phyloP scores from a whole-genome alignment of 2,888 invertebrate genomes.

The Ganaspis brasiliensis region DNA sequence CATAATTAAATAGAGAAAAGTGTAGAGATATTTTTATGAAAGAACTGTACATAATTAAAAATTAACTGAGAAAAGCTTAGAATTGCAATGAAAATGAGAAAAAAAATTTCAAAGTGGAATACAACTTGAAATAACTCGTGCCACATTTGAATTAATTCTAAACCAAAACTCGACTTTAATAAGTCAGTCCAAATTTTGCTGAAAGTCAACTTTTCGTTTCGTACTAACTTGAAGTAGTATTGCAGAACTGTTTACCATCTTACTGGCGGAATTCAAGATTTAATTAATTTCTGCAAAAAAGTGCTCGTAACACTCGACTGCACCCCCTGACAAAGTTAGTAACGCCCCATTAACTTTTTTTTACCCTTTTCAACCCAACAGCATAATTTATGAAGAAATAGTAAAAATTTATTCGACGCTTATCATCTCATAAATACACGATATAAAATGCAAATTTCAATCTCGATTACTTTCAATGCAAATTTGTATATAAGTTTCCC shows the following conservation, averaged over 20 bases:
- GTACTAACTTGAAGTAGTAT: conserved; percentile 9
- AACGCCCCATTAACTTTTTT: conserved; percentile 32
- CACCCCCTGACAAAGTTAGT: conserved; percentile 39
- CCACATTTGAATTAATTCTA: not conserved
- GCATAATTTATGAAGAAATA: conserved; percentile 36
- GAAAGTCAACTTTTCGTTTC: conserved; percentile 8
- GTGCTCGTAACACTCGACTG: conserved; percentile 26
- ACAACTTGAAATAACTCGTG: not conserved
- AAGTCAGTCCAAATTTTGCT: not conserved
- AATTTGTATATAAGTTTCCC: no score
- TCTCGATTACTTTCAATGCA: no score
- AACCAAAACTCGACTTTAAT: not conserved
- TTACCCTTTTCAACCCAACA: not conserved
- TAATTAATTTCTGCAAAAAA: conserved; percentile 35
- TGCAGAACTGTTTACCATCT: not conserved
- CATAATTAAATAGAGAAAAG: no score
- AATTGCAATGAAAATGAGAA: no score
- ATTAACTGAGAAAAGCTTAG: no score
- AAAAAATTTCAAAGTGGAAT: no score
- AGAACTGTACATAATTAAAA: no score
- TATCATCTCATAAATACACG: no score
- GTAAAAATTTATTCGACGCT: conserved; percentile 2
- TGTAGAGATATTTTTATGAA: no score
- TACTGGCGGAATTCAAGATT: conserved; percentile 8
- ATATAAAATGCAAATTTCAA: no score